These are phyloP conservation scores for Cactoblastis cactorum DNA, from an alignment of 2,888 invertebrate genomes.

Conservation along the genomic window DNA sequence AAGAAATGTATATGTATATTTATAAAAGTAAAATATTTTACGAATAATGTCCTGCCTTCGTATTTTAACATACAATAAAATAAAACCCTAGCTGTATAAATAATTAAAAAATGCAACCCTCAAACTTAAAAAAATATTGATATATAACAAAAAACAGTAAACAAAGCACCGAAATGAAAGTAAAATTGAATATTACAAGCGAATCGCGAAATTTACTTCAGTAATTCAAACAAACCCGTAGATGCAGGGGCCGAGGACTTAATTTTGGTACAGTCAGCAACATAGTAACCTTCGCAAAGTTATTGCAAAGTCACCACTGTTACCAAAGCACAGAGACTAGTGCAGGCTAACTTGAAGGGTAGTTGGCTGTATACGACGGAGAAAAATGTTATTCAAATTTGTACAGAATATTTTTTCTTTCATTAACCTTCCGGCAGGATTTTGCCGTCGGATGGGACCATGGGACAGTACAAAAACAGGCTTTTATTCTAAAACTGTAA, in stretches of 20 bases:
- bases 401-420: slow-evolving; percentile 76
- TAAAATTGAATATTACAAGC: slow-evolving; percentile 55
- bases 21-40: too few species aligned
- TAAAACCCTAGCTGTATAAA: not conserved
- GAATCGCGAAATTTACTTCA: slow-evolving; percentile 63
- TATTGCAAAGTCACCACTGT: too few species aligned
- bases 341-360: too few species aligned
- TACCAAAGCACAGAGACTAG: too few species aligned
- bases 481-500: slow-evolving; percentile 72
- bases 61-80: too few species aligned
- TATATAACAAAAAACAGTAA: slow-evolving; percentile 21
- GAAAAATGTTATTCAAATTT: slow-evolving; percentile 78
- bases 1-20: too few species aligned
- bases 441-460: slow-evolving; percentile 51
- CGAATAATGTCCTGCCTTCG: too few species aligned
- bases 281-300: too few species aligned
- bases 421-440: slow-evolving; percentile 68
- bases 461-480: slow-evolving; percentile 59
- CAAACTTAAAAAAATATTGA: not conserved
- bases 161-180: slow-evolving; percentile 30
- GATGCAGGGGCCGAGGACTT: slow-evolving; percentile 61
- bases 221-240: slow-evolving; percentile 71
- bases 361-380: too few species aligned
- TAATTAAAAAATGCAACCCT: not conserved
- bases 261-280: slow-evolving; percentile 66